A percentile compares a stretch with the other conserved stretches of the same genome.
phyloP scores from a whole-genome alignment of 2,888 invertebrate species.

The Macrostomum cliftonense region DNA sequence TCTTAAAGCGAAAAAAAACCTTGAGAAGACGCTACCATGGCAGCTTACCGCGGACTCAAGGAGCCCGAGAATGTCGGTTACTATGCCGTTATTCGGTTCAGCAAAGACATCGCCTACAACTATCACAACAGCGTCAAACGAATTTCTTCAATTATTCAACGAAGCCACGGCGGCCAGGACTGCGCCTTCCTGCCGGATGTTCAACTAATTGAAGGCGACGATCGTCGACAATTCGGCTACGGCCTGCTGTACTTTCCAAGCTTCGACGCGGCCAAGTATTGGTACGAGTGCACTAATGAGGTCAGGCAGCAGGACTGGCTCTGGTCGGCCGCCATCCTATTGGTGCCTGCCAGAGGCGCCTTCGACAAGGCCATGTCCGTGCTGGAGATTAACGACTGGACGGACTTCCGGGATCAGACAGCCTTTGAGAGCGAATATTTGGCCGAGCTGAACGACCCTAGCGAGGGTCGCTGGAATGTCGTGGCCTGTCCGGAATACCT shows the following conservation, averaged over 20 bases:
- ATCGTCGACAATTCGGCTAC: slow-evolving; percentile 1
- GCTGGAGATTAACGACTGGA: slow-evolving; percentile 9
- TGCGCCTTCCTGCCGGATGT: slow-evolving; percentile 7
- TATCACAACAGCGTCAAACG: slow-evolving; percentile 6
- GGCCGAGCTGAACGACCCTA: neutral
- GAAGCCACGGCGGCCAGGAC: slow-evolving; percentile 4
- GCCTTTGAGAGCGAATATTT: slow-evolving; percentile 7
- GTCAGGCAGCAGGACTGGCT: slow-evolving; percentile 10
- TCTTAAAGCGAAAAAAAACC: too few species aligned
- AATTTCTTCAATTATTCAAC: slow-evolving; percentile 5
- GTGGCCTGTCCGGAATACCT: slow-evolving; percentile 9
- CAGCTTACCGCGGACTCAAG: too few species aligned
- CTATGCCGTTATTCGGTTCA: slow-evolving; percentile 3
- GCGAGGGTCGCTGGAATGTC: slow-evolving; percentile 6
- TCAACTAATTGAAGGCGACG: slow-evolving; percentile 3
- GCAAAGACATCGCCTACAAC: slow-evolving; percentile 3
- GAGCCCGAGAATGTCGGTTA: neutral
- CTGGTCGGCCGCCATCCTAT: slow-evolving; percentile 5
- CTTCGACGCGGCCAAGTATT: slow-evolving; percentile 3
- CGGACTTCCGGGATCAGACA: slow-evolving; percentile 2
- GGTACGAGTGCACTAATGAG: slow-evolving; percentile 8
- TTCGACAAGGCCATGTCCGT: slow-evolving; percentile 5
- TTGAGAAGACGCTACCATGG: too few species aligned
- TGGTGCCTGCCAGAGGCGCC: slow-evolving; percentile 7
- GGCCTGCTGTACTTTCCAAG: slow-evolving; percentile 8